Evolutionary conservation across 2,113 vertebrate genomes (phyloP).

Genomic region (Coryphaenoides rupestris): DNA sequence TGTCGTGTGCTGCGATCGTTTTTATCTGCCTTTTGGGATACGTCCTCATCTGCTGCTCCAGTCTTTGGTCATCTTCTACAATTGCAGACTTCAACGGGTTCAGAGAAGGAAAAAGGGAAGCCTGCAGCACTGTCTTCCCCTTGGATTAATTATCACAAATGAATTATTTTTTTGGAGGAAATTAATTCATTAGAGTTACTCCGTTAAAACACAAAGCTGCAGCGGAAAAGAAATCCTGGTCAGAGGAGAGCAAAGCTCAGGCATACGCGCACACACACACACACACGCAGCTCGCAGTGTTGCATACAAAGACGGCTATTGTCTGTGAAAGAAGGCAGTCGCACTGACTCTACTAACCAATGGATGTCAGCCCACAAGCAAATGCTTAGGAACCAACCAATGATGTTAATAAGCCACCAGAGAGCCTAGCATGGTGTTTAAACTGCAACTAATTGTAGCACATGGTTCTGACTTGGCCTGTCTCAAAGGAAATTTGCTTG

Average conservation of each 20-base stretch:
- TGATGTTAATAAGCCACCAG: slow-evolving; percentile 21
- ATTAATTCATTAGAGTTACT: slow-evolving; percentile 23
- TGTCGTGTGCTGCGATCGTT: no score
- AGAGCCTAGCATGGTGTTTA: slow-evolving; percentile 27
- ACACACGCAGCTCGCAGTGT: slow-evolving; percentile 21
- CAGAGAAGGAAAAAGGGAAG: slow-evolving; percentile 32
- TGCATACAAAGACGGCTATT: slow-evolving; percentile 57
- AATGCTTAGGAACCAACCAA: slow-evolving; percentile 42
- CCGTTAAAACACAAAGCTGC: slow-evolving; percentile 13
- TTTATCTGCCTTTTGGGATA: slow-evolving; percentile 4
- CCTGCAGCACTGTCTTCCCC: slow-evolving; percentile 6
- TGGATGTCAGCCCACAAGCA: slow-evolving; percentile 48
- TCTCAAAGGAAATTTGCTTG: background rate
- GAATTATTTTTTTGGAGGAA: slow-evolving; percentile 11
- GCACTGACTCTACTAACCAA: slow-evolving; percentile 58
- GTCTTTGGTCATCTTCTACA: slow-evolving; percentile 26
- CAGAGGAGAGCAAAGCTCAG: slow-evolving; percentile 28
- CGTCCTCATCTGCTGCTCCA: slow-evolving; percentile 48
- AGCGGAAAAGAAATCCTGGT: slow-evolving; percentile 30
- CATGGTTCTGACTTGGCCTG: slow-evolving; percentile 14
- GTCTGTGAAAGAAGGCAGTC: slow-evolving; percentile 50
- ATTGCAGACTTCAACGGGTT: background rate
- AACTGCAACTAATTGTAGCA: slow-evolving; percentile 30
- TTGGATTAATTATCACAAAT: slow-evolving; percentile 10
- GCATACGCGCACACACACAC: slow-evolving; percentile 5